phyloP scores from a whole-genome alignment of 2,797 vertebrate species.

The Balearica regulorum region DNA sequence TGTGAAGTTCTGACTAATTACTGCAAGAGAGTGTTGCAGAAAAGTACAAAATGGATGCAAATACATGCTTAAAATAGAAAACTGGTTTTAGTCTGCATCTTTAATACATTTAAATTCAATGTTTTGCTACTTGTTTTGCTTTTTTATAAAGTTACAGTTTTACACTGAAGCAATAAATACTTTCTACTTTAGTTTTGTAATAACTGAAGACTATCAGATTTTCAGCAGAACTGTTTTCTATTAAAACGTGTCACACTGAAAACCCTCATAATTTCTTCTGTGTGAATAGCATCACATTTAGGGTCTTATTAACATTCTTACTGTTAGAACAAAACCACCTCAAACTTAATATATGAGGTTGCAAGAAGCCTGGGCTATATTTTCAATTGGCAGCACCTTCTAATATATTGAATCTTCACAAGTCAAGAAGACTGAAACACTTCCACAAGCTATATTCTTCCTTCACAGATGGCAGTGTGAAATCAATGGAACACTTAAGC shows the following conservation, averaged over 20 bases:
- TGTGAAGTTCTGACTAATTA: background rate
- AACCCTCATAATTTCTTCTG: background rate
- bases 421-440: background rate
- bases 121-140: background rate
- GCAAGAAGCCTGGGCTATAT: background rate
- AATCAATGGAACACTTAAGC: background rate
- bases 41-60: background rate
- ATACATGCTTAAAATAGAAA: background rate
- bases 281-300: background rate
- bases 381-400: background rate
- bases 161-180: background rate
- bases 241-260: background rate
- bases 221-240: background rate
- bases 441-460: background rate
- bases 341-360: background rate
- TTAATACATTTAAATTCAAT: background rate
- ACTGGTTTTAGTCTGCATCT: background rate
- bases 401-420: background rate
- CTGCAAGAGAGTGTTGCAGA: background rate
- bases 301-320: background rate
- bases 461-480: background rate
- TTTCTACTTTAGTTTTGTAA: background rate
- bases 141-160: background rate
- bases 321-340: background rate
- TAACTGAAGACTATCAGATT: background rate